These are phyloP conservation scores for Phoenoteleia sp. DNA, from an alignment of 2,888 invertebrate species.

Conservation along the genomic window DNA sequence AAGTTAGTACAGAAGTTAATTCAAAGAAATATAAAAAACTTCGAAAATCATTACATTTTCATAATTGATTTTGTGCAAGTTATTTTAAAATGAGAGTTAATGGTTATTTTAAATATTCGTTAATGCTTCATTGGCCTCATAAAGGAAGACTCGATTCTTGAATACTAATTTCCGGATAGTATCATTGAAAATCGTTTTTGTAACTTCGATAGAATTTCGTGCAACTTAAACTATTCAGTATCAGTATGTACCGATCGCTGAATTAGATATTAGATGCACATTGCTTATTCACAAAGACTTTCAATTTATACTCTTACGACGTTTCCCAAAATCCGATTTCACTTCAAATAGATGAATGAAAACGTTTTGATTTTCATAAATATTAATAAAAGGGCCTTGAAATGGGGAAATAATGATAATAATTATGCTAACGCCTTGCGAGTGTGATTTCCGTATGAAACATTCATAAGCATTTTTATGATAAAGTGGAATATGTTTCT, in stretches of 20 bases:
- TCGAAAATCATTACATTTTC: too few relatives aligned
- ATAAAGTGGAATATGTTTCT: neutral
- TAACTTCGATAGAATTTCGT: neutral
- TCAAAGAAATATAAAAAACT: too few relatives aligned
- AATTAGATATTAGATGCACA: slow-evolving; percentile 22
- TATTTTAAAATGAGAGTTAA: too few relatives aligned
- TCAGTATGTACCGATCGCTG: slow-evolving; percentile 10
- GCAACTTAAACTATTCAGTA: slow-evolving; percentile 4
- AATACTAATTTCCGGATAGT: too few relatives aligned
- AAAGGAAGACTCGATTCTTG: too few relatives aligned
- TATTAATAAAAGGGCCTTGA: neutral
- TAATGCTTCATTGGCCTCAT: too few relatives aligned
- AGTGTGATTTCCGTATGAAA: neutral
- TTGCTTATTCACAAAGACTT: slow-evolving; percentile 33
- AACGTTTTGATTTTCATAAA: neutral
- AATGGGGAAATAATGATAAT: neutral
- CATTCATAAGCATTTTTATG: slow-evolving; percentile 13
- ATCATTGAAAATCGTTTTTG: too few relatives aligned
- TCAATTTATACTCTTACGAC: slow-evolving; percentile 17
- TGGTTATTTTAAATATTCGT: too few relatives aligned
- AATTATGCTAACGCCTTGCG: neutral
- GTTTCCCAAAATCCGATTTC: slow-evolving; percentile 8
- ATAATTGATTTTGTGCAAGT: too few relatives aligned
- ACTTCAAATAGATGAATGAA: neutral
- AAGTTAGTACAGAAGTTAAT: too few relatives aligned